Conservation (phyloP, 2,797 vertebrate genomes). For the Lacerta viridis region DNA sequence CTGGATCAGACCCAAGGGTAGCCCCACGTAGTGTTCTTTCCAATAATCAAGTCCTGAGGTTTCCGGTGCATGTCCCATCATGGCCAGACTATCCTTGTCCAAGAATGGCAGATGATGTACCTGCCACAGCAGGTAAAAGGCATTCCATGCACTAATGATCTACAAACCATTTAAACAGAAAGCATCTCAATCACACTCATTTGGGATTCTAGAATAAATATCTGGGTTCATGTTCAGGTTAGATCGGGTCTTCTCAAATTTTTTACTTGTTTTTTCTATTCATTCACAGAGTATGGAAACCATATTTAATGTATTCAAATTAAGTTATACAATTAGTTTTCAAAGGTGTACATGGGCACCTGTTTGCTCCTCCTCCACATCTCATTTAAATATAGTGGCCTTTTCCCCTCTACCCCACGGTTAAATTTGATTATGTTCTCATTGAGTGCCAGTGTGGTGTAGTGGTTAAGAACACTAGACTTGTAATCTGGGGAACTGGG, state of each 20-base stretch:
- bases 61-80: too few relatives aligned
- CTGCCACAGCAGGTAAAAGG: too few relatives aligned
- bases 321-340: background rate
- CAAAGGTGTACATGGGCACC: background rate
- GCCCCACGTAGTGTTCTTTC: too few relatives aligned
- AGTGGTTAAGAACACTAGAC: too few relatives aligned
- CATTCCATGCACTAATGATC: too few relatives aligned
- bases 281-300: background rate
- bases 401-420: background rate
- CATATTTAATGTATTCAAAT: background rate
- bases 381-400: background rate
- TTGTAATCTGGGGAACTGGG: too few relatives aligned
- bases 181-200: background rate
- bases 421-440: background rate
- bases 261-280: background rate
- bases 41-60: too few relatives aligned
- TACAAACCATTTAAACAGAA: background rate
- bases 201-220: background rate
- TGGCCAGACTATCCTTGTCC: too few relatives aligned
- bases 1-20: too few relatives aligned
- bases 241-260: background rate
- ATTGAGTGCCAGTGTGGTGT: background rate
- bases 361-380: background rate
- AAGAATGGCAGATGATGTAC: too few relatives aligned
- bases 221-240: background rate